Conservation (phyloP, 2,888 invertebrate species). For the Hanleya hanleyi region DNA sequence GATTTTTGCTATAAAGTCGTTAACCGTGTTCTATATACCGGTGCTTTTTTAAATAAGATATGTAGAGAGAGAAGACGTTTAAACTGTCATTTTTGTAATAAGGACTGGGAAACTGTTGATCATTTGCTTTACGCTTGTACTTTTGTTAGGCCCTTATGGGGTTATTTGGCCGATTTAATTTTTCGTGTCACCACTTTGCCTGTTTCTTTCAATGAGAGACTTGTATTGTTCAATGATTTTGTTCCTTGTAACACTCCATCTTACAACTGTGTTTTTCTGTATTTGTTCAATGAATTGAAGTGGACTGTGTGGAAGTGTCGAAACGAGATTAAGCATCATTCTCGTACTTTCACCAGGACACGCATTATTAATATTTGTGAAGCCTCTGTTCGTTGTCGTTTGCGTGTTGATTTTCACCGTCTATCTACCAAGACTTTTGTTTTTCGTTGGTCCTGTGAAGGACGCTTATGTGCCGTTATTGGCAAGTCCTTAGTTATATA, state of each 20-base stretch:
- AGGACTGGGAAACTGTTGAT: not conserved
- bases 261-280: not conserved
- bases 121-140: not conserved
- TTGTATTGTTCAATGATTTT: too few species aligned
- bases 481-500: too few species aligned
- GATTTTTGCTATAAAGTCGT: not conserved
- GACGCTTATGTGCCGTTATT: too few species aligned
- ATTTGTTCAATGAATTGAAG: not conserved
- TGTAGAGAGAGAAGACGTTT: not conserved
- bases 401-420: not conserved
- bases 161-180: not conserved
- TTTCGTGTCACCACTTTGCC: not conserved
- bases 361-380: not conserved
- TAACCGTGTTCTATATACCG: not conserved
- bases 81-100: not conserved
- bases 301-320: conserved; percentile 6
- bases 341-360: not conserved
- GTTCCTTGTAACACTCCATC: too few species aligned
- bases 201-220: too few species aligned
- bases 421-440: not conserved
- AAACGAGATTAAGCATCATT: not conserved
- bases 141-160: not conserved
- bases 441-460: not conserved
- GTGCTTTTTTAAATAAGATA: not conserved
- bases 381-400: not conserved